Percentiles rank a stretch among this genome's conserved stretches.
These are phyloP conservation scores for Poecile montanus DNA, from an alignment of 2,797 vertebrate species.

Conservation along the genomic window DNA sequence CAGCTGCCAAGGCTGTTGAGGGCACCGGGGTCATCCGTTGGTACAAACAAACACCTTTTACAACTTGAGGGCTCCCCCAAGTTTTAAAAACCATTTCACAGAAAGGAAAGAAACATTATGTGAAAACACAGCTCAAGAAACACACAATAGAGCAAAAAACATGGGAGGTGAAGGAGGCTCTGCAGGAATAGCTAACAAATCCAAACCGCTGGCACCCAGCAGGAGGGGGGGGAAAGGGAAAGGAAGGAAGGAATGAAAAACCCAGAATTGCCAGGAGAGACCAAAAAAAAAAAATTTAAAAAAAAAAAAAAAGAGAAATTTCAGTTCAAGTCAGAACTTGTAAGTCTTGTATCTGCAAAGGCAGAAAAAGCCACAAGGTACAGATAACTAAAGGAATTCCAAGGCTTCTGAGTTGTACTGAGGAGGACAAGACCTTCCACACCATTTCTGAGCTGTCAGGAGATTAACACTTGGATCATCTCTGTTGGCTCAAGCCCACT, in stretches of 20 bases:
- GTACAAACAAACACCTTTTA: constrained; percentile 71
- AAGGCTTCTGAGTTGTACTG: constrained; percentile 5
- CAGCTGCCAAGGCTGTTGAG: constrained; percentile 60
- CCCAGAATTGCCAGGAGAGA: neutral
- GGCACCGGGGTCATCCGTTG: constrained; percentile 23
- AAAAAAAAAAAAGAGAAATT: neutral
- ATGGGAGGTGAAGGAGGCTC: neutral
- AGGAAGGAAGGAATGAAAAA: constrained; percentile 20
- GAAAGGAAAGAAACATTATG: constrained; percentile 75
- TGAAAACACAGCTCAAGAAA: constrained; percentile 77
- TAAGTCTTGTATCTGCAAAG: constrained; percentile 35
- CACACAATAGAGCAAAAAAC: constrained; percentile 63
- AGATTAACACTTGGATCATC: constrained; percentile 34
- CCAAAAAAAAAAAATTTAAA: neutral
- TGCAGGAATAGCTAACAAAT: constrained; percentile 7
- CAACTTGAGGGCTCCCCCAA: constrained; percentile 74
- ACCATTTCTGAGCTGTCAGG: constrained; percentile 11
- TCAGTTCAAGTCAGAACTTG: constrained; percentile 44
- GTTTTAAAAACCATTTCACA: constrained; percentile 75
- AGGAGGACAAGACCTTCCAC: neutral
- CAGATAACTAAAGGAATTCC: constrained; percentile 27
- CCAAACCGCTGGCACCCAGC: neutral
- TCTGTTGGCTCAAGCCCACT: constrained; percentile 28
- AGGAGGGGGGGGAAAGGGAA: neutral
- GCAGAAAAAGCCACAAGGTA: constrained; percentile 17